These are phyloP conservation scores for Pollenia labialis DNA, from an alignment of 2,888 invertebrate species.

Conservation along the genomic window DNA sequence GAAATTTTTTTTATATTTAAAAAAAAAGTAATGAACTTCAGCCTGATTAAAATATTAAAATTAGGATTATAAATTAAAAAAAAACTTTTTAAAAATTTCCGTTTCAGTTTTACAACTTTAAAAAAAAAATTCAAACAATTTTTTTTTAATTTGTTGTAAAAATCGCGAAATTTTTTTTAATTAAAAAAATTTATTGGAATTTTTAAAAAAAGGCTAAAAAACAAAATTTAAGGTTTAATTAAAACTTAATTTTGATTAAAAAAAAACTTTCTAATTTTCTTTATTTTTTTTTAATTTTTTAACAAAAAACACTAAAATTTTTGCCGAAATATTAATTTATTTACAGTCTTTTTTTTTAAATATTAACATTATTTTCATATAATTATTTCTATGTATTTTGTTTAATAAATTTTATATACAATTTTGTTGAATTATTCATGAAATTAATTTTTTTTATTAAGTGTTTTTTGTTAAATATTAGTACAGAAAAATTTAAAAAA, in stretches of 20 bases:
- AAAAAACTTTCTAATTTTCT: constrained; percentile 30
- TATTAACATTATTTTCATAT: neutral
- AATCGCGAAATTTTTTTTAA: no score
- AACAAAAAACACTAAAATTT: constrained; percentile 54
- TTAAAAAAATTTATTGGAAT: no score
- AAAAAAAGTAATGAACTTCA: no score
- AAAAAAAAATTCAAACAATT: no score
- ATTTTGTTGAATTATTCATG: neutral
- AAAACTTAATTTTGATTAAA: no score
- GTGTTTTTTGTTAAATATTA: constrained; percentile 63
- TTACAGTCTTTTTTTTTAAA: neutral
- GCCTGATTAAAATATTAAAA: no score
- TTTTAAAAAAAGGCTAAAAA: no score
- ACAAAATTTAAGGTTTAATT: no score
- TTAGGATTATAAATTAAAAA: no score
- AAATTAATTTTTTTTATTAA: neutral
- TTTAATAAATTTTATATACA: constrained; percentile 4
- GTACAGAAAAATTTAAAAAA: constrained; percentile 49
- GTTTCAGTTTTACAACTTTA: no score
- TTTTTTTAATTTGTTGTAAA: neutral
- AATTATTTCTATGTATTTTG: neutral
- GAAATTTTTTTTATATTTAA: no score
- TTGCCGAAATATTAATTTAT: neutral
- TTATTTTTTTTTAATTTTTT: neutral
- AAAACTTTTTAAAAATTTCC: no score